phyloP scores from a whole-genome alignment of 2,113 vertebrate genomes.

The Etheostoma spectabile region DNA sequence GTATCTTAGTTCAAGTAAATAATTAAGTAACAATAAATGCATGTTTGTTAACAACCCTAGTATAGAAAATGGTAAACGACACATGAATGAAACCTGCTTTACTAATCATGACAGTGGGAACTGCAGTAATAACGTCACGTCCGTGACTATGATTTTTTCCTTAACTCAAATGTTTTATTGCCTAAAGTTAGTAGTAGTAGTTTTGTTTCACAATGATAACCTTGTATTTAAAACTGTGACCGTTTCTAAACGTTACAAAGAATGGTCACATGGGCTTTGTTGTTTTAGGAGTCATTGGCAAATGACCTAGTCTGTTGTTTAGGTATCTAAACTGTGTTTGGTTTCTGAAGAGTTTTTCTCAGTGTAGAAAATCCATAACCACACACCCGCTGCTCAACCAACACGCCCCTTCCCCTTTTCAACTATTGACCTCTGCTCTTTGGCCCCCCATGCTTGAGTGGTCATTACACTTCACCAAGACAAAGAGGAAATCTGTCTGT shows the following conservation, averaged over 20 bases:
- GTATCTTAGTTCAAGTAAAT: not conserved
- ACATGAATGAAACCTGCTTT: not conserved
- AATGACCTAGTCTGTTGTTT: too few relatives aligned
- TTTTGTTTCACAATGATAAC: too few relatives aligned
- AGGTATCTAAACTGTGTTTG: not conserved
- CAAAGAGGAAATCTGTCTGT: slow-evolving; percentile 47
- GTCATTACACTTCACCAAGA: slow-evolving; percentile 48
- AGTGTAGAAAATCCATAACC: slow-evolving; percentile 3
- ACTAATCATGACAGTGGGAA: too few relatives aligned
- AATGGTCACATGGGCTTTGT: too few relatives aligned
- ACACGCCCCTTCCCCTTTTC: slow-evolving; percentile 18
- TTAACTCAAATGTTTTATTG: too few relatives aligned
- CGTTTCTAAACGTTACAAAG: too few relatives aligned
- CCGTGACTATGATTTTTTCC: too few relatives aligned
- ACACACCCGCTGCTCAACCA: slow-evolving; percentile 4
- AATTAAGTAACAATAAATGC: not conserved
- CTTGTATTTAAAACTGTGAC: too few relatives aligned
- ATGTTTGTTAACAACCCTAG: not conserved
- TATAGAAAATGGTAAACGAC: not conserved
- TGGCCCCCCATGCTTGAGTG: slow-evolving; percentile 45
- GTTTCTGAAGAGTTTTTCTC: not conserved
- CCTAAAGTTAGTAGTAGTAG: too few relatives aligned
- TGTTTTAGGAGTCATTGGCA: too few relatives aligned
- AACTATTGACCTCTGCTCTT: slow-evolving; percentile 58
- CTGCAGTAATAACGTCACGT: too few relatives aligned